Conservation (phyloP, 2,888 invertebrate species). For the Tineola bisselliella region DNA sequence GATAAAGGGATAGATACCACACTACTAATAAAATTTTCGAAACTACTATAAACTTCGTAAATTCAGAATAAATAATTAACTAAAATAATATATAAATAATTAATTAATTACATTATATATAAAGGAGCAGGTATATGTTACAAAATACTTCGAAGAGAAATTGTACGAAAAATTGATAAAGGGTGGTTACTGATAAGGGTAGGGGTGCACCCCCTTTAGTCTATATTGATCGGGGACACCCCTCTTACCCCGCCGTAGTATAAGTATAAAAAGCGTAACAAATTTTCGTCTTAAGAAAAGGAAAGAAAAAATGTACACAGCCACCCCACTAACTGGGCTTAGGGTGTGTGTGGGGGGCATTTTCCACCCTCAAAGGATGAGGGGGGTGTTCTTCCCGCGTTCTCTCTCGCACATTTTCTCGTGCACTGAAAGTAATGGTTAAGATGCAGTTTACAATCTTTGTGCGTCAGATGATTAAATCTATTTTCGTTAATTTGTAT, state of each 20-base stretch:
- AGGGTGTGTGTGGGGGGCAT: conserved; percentile 24
- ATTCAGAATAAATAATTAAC: too few relatives aligned
- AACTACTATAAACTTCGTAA: too few relatives aligned
- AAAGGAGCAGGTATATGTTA: too few relatives aligned
- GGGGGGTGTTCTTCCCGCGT: conserved; percentile 56
- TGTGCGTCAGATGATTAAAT: conserved; percentile 47
- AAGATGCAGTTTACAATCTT: conserved; percentile 30
- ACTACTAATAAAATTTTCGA: too few relatives aligned
- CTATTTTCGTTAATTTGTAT: conserved; percentile 21
- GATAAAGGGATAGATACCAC: too few relatives aligned
- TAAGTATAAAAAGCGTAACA: conserved; percentile 69
- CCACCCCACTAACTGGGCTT: conserved; percentile 38
- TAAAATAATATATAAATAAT: too few relatives aligned
- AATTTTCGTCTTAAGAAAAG: conserved; percentile 69
- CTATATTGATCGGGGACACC: conserved; percentile 48
- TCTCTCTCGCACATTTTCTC: conserved; percentile 36
- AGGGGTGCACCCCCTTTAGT: conserved; percentile 21
- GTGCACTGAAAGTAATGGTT: conserved; percentile 1
- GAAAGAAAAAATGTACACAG: conserved; percentile 67
- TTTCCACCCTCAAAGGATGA: conserved; percentile 37
- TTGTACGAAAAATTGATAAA: conserved; percentile 62
- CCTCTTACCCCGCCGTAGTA: conserved; percentile 37
- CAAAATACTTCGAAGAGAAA: conserved; percentile 17
- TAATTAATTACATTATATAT: too few relatives aligned
- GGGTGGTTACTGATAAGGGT: conserved; percentile 25